phyloP scores from a whole-genome alignment of 2,888 invertebrate species.

The Chesias legatella region DNA sequence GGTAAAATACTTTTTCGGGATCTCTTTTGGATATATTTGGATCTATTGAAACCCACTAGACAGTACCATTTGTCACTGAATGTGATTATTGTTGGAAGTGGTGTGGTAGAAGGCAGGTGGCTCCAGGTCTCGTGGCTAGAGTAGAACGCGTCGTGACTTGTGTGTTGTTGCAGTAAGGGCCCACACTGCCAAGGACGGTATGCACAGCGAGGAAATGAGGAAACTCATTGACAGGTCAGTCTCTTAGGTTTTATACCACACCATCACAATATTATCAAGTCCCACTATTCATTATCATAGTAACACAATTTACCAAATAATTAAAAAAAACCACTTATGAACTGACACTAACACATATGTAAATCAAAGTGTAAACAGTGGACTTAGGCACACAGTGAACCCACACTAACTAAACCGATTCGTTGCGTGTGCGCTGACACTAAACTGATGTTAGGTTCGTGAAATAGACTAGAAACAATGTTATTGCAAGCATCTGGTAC shows the following conservation, averaged over 20 bases:
- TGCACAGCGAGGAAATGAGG: constrained; percentile 97
- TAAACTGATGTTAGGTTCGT: constrained; percentile 36
- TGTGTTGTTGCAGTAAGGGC: constrained; percentile 83
- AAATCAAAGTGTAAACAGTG: too few relatives aligned
- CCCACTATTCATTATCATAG: not conserved
- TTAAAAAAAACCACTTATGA: too few relatives aligned
- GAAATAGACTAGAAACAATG: constrained; percentile 32
- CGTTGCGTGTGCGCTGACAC: constrained; percentile 65
- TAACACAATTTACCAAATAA: too few relatives aligned
- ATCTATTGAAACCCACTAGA: too few relatives aligned
- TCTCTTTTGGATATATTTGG: too few relatives aligned
- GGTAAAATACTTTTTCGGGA: too few relatives aligned
- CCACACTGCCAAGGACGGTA: constrained; percentile 91
- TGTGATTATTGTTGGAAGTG: constrained; percentile 47
- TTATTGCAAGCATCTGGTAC: constrained; percentile 49
- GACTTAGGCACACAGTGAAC: constrained; percentile 2
- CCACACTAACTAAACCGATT: constrained; percentile 37
- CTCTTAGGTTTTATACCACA: constrained; percentile 45
- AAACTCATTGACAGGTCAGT: constrained; percentile 98
- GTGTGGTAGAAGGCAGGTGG: constrained; percentile 43
- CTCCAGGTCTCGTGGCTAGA: constrained; percentile 64
- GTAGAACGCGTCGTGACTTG: constrained; percentile 76
- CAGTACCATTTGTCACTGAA: not conserved
- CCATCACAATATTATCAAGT: constrained; percentile 14
- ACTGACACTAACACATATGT: too few relatives aligned